Conservation (phyloP, 2,113 vertebrate species). For the Nestor notabilis region DNA sequence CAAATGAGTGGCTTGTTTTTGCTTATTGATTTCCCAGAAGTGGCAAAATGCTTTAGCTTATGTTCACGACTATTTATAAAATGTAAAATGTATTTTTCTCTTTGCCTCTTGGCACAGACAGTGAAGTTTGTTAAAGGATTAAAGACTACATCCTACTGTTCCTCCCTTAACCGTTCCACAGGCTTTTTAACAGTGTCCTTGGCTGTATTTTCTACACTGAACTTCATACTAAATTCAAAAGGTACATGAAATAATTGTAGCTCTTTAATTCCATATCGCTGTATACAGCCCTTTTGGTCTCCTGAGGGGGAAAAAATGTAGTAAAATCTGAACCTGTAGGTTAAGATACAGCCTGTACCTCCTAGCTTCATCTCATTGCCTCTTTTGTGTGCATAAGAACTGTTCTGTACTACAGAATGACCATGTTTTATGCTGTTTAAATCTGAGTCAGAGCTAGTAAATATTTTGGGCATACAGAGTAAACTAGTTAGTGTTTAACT, state of each 20-base stretch:
- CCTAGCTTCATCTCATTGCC: conserved; percentile 19
- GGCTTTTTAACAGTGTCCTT: conserved; percentile 10
- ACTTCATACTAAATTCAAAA: conserved; percentile 2
- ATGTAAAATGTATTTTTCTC: conserved; percentile 47
- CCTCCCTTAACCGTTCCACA: conserved; percentile 1
- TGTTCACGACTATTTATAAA: conserved; percentile 68
- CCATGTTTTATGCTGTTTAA: not conserved
- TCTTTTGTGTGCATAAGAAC: not conserved
- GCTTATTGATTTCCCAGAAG: conserved; percentile 70
- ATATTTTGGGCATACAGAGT: not conserved
- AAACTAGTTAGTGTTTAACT: conserved; percentile 25
- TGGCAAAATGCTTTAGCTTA: conserved; percentile 65
- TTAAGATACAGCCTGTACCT: not conserved
- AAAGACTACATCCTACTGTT: not conserved
- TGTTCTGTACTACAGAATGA: not conserved
- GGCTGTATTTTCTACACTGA: not conserved
- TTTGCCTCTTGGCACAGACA: conserved; percentile 19
- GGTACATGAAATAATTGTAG: not conserved
- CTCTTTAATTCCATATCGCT: not conserved
- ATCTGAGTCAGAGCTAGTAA: conserved; percentile 13
- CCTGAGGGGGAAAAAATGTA: not conserved
- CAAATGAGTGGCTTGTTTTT: conserved; percentile 58
- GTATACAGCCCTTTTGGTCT: not conserved
- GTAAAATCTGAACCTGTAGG: not conserved
- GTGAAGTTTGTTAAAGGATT: conserved; percentile 36